Evolutionary conservation across 2,888 invertebrate genomes (phyloP), one percentile per base, ranked within the genome.

Genomic region (Apamea crenata): DNA sequence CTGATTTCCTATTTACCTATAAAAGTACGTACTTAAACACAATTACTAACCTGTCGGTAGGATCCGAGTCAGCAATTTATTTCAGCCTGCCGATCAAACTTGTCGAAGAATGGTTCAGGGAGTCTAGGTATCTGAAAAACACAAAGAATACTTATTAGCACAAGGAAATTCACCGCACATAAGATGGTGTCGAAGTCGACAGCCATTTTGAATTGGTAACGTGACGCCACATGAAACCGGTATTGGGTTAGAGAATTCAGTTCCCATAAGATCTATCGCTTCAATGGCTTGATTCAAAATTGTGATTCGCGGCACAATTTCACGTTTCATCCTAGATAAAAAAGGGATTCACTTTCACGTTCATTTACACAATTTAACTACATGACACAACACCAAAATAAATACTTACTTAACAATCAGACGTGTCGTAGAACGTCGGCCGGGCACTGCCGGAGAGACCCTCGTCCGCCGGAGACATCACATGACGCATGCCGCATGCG

Each of bases 401-500:
- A 47, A 56, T 32, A 69, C 63, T 56, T 65, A 63, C 80, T 25
- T 25, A 69, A 80, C 21, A 63, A 32, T n/a, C 10, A 21, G 21
- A 63, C 59, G 50, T n/a, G 16, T 18, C 8, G n/a, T 12, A 12
- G 32, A 44, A 65, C 21, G 29, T 63, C 63, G 32, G 53, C 44
- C 32, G 32, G 21, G 16, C 3, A 81, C 71, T 81, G 63, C 44
- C 63, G 63, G 40, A 21, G 12, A 56, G 53, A 10, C 8, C 63
- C 21, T 47, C 18, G 78, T 21, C 25, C 10, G 32, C 29, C 14
- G 18, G 53, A n/a, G 44, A 18, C 40, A 5, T 18, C 12, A 32
- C 16, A 16, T 12, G 21, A 36, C 81, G 79, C 79, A 70, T 79
- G 79, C 79, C 81, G 79, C 79, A 70, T 79, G 79, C 79, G 79